Evolutionary conservation across 2,113 vertebrate genomes (phyloP), one percentile per base, ranked within the genome.

Genomic region (Montifringilla adamsi): DNA sequence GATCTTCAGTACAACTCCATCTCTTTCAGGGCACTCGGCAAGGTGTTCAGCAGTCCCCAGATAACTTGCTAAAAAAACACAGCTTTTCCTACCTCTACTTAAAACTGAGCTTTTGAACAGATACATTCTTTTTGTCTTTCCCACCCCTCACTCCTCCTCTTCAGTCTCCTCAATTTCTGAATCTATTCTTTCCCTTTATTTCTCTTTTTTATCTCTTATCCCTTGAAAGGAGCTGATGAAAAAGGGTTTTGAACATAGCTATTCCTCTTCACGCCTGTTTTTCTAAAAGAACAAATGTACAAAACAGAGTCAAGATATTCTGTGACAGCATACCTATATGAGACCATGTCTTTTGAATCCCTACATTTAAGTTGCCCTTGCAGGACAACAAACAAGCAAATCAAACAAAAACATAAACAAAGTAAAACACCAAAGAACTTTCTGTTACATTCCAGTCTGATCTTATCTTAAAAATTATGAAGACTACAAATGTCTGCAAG

Each of bases 341-440:
- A 69, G 4, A 77, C 11, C 7, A 18, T 35, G 9, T 27, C 13
- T 60, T 62, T 16, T 10, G 2, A 85, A 68, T 2, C 5, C 60
- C 27, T 67, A 46, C 16, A 52, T 43, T 56, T 56, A 89, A 50
- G 41, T 11, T 87, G 12, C 11, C 31, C 13, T 43, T 59, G 11
- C 12, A 59, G n/a, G 11, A 41, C 39, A 41, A 16, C 6, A 49
- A 56, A 56, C 28, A 47, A 85, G 21, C 13, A 67, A 76, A 72
- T 6, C 35, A 35, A 66, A 28, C 4, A 74, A 81, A 60, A 31
- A 4, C 5, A 46, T 37, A 53, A 62, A 31, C 3, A 43, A 30
- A 31, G 7, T 0, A 0, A 73, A 37, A 31, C 21, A 2, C 19
- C 10, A 33, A 56, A 67, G 9, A 81, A 62, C 4, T 43, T 67